Evolutionary conservation across 2,888 invertebrate species (phyloP).

Genomic region (Rapana venosa): DNA sequence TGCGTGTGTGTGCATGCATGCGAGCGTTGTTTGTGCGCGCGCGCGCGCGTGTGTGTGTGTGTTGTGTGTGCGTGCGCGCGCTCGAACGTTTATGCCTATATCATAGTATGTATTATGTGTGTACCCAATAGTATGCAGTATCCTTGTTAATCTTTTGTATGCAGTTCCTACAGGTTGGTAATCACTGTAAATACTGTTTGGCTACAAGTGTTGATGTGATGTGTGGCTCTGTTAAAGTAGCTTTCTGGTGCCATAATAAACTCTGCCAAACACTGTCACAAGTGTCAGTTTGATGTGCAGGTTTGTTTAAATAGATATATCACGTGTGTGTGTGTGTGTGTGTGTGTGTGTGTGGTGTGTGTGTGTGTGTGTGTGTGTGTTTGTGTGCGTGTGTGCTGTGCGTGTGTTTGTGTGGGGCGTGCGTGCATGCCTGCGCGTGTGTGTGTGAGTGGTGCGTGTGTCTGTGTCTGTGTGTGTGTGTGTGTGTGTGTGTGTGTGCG

Average conservation of each 20-base stretch:
- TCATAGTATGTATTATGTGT: not conserved
- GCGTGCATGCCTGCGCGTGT: not conserved
- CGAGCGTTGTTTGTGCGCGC: not conserved
- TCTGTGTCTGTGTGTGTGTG: too few species aligned
- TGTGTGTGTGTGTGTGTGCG: too few species aligned
- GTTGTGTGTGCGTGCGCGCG: constrained; percentile 17
- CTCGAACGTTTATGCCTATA: not conserved
- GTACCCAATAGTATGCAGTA: too few species aligned
- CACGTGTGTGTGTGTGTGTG: not conserved
- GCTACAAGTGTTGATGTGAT: too few species aligned
- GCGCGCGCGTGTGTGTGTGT: not conserved
- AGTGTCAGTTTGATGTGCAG: too few species aligned
- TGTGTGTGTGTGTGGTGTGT: constrained; percentile 19
- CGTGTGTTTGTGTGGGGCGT: not conserved
- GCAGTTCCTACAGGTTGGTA: too few species aligned
- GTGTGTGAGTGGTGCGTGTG: not conserved
- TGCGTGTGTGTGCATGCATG: constrained; percentile 7
- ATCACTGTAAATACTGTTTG: too few species aligned
- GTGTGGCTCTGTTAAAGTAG: too few species aligned
- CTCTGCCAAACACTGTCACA: too few species aligned
- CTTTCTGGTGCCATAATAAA: too few species aligned
- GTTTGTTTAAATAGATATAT: too few species aligned
- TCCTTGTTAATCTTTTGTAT: too few species aligned
- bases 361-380: constrained; percentile 21
- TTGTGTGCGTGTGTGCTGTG: not conserved